Base-by-base conservation (phyloP, 1,140 invertebrate genomes). In the Acarapis woodi region DNA sequence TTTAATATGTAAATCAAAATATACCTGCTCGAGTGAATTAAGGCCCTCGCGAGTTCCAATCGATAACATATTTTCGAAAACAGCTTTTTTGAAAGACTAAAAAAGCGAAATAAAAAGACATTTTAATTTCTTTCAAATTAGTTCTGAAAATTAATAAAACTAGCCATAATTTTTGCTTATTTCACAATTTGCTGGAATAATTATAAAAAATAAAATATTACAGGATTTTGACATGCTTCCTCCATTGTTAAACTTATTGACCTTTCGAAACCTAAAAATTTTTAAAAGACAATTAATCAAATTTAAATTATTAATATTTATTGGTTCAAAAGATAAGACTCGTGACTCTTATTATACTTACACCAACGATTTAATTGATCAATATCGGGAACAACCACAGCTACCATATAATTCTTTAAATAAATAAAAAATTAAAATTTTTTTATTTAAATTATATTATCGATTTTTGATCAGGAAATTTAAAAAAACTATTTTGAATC, bases 11-110 rank as follows among this genome's bases (percentile, higher is more conserved):
- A n/a, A n/a, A n/a, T n/a, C n/a, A n/a, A n/a, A 26, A 6, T 26
- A n/a, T 26, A 26, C 25, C 25, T 90, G 82, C 65, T 96, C 87
- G 54, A 93, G 90, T 23, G 79, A 85, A 60, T 82, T 82, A 2
- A 96, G 62, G 26, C 78, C 77, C 41, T 66, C 70, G 50, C 76
- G 70, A 54, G 73, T 82, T 30, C 82, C 85, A 62, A 75, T 68
- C 15, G 70, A 59, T 29, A 71, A 57, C 67, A 93, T 78, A 52
- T 90, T 83, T 24, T 79, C 73, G 49, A 83, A 55, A 40, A 94
- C 83, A 15, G 79, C 58, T 46, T 72, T 68, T 59, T 93, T 93
- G 3, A 93, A 83, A 19, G 80, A 80, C 71, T 83, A 60, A 8
- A 2, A 9, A 15, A 37, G 21, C 22, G 21, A 1, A 28, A 14